Evolutionary conservation across 2,113 vertebrate genomes (phyloP), one percentile per base, ranked within the genome.

Genomic region (Chlamydotis undulata): DNA sequence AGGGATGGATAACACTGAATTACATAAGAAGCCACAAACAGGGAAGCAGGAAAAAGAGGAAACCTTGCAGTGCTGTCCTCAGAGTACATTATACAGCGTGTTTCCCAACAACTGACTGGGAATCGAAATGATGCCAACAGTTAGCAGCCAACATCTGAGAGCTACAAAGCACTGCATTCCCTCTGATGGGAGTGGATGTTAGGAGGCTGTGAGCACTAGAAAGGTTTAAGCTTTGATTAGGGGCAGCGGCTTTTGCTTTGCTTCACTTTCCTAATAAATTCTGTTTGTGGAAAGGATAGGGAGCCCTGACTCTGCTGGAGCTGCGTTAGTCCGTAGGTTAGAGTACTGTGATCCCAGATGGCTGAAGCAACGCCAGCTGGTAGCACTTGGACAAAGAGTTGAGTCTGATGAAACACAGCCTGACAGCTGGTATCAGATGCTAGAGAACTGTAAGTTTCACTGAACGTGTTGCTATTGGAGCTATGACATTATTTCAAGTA

Each of bases 351-450:
- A 65, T 90, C 90, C 96, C 95, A 97, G 97, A 93, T 90, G 93
- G 96, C 91, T 78, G 61, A 65, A 84, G 93, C 29, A 24, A 61
- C 1, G 71, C 97, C 96, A 95, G 95, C 97, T 97, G 96, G 95
- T 95, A 95, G 92, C 87, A 93, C 89, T 91, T 94, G 94, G 94
- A 82, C 23, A 86, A 87, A 96, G 91, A 96, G 93, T 89, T 96
- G 84, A 90, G 41, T 84, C 85, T 84, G 93, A 97, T 77, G 93
- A 91, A 90, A 90, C 84, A 17, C 67, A 96, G 95, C 87, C 77
- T 81, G 97, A 92, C 93, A 97, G 94, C 97, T 97, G 97, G 95
- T 93, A 92, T 83, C 93, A 86, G 88, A 86, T 85, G 83, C 74
- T 87, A 89, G 90, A 95, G 92, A 93, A 89, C 26, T 93, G 28